Conservation (phyloP, 2,797 vertebrate species). For the Phrynocephalus guinanensis region DNA sequence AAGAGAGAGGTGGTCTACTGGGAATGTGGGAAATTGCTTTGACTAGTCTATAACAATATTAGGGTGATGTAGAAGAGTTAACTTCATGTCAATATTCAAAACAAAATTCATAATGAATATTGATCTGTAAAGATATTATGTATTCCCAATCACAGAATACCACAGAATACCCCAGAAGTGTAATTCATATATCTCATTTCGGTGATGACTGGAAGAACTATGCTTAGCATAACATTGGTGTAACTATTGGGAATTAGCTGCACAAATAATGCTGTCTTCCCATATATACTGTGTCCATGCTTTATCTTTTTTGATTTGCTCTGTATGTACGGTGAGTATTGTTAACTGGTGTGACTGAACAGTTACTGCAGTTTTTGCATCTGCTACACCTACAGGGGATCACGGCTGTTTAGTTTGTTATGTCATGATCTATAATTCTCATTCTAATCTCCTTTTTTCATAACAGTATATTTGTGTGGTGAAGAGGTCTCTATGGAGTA, state of each 20-base stretch:
- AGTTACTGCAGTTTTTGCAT: conserved; percentile 27
- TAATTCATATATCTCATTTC: not conserved
- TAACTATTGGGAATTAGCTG: not conserved
- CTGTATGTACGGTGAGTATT: not conserved
- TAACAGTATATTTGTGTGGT: not conserved
- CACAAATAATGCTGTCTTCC: not conserved
- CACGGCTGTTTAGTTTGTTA: conserved; percentile 1
- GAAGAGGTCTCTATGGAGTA: not conserved
- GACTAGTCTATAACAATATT: not conserved
- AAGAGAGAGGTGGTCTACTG: not conserved
- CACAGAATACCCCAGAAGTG: not conserved
- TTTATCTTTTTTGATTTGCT: conserved; percentile 1
- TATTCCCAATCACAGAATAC: not conserved
- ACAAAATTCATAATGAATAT: not conserved
- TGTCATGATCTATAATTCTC: conserved; percentile 14
- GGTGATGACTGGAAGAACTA: not conserved
- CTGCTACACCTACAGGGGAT: conserved; percentile 8
- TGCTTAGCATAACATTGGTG: not conserved
- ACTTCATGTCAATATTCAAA: not conserved
- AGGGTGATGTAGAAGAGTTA: not conserved
- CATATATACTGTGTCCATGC: not conserved
- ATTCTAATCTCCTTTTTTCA: not conserved
- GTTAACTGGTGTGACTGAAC: conserved; percentile 9
- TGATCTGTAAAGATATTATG: not conserved
- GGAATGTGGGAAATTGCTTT: not conserved